These are phyloP conservation scores for Sogatella furcifera DNA, from an alignment of 1,140 invertebrate genomes.

Conservation along the genomic window DNA sequence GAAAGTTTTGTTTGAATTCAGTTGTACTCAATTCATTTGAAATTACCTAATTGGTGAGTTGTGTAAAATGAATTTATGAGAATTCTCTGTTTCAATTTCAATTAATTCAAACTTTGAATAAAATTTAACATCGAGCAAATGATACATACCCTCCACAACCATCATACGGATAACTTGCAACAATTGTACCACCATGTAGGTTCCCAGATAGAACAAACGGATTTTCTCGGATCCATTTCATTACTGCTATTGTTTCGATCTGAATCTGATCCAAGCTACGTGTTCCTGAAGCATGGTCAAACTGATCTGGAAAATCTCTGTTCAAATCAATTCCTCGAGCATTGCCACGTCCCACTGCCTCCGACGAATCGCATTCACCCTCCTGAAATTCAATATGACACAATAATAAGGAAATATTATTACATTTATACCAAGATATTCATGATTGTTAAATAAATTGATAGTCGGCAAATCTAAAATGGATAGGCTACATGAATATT, in stretches of 20 bases:
- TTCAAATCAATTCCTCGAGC: constrained; percentile 71
- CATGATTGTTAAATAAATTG: too few species aligned
- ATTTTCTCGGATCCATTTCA: constrained; percentile 73
- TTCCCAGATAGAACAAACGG: constrained; percentile 88
- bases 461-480: too few species aligned
- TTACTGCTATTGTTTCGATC: constrained; percentile 86
- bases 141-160: constrained; percentile 23
- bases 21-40: too few species aligned
- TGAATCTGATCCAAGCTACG: constrained; percentile 42
- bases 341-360: constrained; percentile 64
- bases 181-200: constrained; percentile 83
- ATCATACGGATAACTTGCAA: constrained; percentile 84
- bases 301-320: constrained; percentile 82
- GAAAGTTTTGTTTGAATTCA: too few species aligned
- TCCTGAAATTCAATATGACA: constrained; percentile 43
- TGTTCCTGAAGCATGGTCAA: constrained; percentile 35
- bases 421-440: too few species aligned
- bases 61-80: too few species aligned
- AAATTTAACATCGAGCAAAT: too few species aligned
- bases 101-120: too few species aligned
- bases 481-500: too few species aligned
- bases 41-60: too few species aligned
- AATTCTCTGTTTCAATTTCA: too few species aligned
- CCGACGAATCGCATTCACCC: constrained; percentile 59
- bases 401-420: too few species aligned